A percentile compares a stretch with the other conserved stretches of the same genome.
phyloP scores from a whole-genome alignment of 2,888 invertebrate species.

The Drosophila demipolita region DNA sequence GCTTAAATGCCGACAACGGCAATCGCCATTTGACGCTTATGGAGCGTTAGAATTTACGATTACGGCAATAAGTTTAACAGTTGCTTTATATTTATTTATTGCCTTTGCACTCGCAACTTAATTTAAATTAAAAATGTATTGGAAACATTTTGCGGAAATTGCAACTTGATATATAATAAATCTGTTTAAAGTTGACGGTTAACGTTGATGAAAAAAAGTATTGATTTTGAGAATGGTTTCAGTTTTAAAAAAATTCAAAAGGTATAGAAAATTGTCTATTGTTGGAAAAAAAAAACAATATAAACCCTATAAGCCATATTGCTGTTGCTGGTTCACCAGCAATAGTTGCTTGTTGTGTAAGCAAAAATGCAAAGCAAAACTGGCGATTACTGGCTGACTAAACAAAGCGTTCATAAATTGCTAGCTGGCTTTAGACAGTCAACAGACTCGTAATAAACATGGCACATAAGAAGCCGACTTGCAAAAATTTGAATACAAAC shows the following conservation, averaged over 20 bases:
- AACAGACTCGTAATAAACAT: slow-evolving; percentile 46
- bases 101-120: slow-evolving; percentile 17
- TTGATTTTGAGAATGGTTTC: background rate
- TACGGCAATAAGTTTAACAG: slow-evolving; percentile 58
- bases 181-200: background rate
- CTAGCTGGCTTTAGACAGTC: slow-evolving; percentile 13
- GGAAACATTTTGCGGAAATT: background rate
- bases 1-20: slow-evolving; percentile 70
- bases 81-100: slow-evolving; percentile 49
- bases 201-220: background rate
- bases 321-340: background rate
- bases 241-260: background rate
- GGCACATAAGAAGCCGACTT: slow-evolving; percentile 18
- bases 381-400: slow-evolving; percentile 24
- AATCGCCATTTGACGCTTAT: slow-evolving; percentile 67
- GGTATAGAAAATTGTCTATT: background rate
- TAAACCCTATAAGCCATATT: background rate
- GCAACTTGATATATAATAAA: background rate
- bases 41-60: slow-evolving; percentile 71
- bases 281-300: background rate
- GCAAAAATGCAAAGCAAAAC: slow-evolving; percentile 13
- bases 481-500: slow-evolving; percentile 74
- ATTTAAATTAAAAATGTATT: background rate
- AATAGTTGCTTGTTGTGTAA: slow-evolving; percentile 16
- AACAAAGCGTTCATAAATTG: slow-evolving; percentile 77